Percentiles rank a stretch among this genome's conserved stretches.
Evolutionary conservation across 2,888 invertebrate species (phyloP).

Genomic region (Cremastinae sp.): DNA sequence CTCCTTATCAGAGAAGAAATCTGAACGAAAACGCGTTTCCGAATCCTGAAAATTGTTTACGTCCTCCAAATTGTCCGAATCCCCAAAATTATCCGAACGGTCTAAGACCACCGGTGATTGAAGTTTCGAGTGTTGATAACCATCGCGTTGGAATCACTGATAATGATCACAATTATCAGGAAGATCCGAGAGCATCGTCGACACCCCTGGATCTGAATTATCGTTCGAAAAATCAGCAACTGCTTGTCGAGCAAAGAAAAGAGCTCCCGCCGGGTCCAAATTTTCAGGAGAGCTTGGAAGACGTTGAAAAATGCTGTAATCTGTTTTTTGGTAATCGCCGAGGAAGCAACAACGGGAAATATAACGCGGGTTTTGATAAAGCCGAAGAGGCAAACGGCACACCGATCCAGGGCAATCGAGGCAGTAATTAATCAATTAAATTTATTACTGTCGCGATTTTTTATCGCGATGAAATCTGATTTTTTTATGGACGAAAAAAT

Average conservation of each 20-base stretch:
- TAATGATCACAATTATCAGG: constrained; percentile 17
- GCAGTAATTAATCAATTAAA: too few species aligned
- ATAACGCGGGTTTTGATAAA: background rate
- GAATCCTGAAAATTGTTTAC: background rate
- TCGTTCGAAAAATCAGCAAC: background rate
- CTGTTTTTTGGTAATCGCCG: constrained; percentile 30
- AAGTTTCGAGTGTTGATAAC: too few species aligned
- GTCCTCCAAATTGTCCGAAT: too few species aligned
- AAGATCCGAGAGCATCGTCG: constrained; percentile 45
- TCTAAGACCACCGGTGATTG: too few species aligned
- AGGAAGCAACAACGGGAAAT: background rate
- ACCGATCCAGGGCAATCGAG: too few species aligned
- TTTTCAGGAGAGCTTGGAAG: constrained; percentile 22
- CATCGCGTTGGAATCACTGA: too few species aligned
- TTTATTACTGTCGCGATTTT: too few species aligned
- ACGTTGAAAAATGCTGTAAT: constrained; percentile 56
- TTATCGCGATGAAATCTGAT: too few species aligned
- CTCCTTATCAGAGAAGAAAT: background rate
- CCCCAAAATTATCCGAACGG: too few species aligned
- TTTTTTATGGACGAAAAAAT: too few species aligned
- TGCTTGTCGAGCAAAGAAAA: background rate
- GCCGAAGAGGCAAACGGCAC: too few species aligned
- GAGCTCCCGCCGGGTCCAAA: background rate
- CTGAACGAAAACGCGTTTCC: background rate
- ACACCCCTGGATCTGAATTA: constrained; percentile 29